Percentiles rank a stretch among this genome's conserved stretches.
Evolutionary conservation across 2,888 invertebrate species (phyloP).

Genomic region (Agonopterix subpropinquella): DNA sequence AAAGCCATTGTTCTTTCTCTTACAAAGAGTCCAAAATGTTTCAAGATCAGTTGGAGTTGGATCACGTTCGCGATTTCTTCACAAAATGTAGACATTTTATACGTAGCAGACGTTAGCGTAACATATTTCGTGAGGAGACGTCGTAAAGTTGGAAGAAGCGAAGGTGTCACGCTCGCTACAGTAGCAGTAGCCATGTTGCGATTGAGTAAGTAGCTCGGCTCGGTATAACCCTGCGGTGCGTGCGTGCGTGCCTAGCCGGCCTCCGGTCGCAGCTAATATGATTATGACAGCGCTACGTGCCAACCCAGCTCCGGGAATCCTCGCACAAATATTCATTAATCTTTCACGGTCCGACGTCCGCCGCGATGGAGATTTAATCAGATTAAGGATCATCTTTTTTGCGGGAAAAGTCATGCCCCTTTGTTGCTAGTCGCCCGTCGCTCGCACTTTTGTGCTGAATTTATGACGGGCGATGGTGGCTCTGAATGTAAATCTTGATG

Average conservation of each 20-base stretch:
- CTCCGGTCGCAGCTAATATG: slow-evolving; percentile 70
- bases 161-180: slow-evolving; percentile 29
- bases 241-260: slow-evolving; percentile 60
- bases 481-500: slow-evolving; percentile 64
- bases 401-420: slow-evolving; percentile 72
- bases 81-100: too few relatives aligned
- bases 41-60: too few relatives aligned
- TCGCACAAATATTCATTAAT: slow-evolving; percentile 76
- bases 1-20: too few relatives aligned
- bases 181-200: slow-evolving; percentile 20
- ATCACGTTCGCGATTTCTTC: too few relatives aligned
- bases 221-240: slow-evolving; percentile 29
- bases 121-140: slow-evolving; percentile 22
- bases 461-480: slow-evolving; percentile 66
- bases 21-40: too few relatives aligned
- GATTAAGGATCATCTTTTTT: slow-evolving; percentile 76
- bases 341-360: slow-evolving; percentile 75
- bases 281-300: slow-evolving; percentile 75
- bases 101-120: too few relatives aligned
- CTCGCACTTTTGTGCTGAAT: slow-evolving; percentile 70
- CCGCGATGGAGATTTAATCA: slow-evolving; percentile 76
- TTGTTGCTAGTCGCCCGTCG: slow-evolving; percentile 69
- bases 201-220: slow-evolving; percentile 25
- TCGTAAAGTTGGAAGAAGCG: slow-evolving; percentile 33
- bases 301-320: slow-evolving; percentile 69